Evolutionary conservation across 2,888 invertebrate species (phyloP), one percentile per base, ranked within the genome.

Genomic region (Mimachlamys varia): DNA sequence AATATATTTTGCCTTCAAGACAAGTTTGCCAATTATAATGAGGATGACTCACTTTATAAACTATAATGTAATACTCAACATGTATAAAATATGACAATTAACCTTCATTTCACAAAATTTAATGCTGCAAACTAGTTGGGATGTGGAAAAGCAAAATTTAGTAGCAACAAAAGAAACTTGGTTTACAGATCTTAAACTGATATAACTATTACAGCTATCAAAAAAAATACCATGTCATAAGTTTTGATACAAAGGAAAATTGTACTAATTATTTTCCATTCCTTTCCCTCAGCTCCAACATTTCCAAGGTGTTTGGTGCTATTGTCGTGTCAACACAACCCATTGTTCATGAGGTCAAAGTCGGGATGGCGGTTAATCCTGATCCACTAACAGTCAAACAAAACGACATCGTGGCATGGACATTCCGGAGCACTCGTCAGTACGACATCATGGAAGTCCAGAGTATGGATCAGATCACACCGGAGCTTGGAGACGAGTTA

Each of bases 401-500:
- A 5, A 95, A 96, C 92, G 97, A 97, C 90, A 95, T 97, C 33
- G 96, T 97, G 55, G 95, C 95, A 89, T 97, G 97, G 97, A 93
- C 95, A 89, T 97, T 96, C 93, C 93, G 94, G 3, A 95, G 94
- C n/a, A 91, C 95, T 0, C 92, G 95, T 13, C 93, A 92, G 88
- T 93, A 95, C 89, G 96, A 96, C 88, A 94, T 97, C 12, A 89
- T 92, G 27, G 91, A 93, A 44, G 95, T 96, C 27, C 93, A 94
- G 58, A 94, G 94, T n/a, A 92, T 95, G 27, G 96, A 95, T 87
- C 94, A 96, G 92, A 92, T 96, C 7, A 94, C 76, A 76, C 7
- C 27, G 10, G 76, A 76, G 7, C 7, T 76, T 0, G 76, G 76
- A 15, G 76, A 76, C 12, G 27, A 76, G 17, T 76, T 76, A 33